phyloP scores from a whole-genome alignment of 2,888 invertebrate species.

The Pyrrhosoma nymphula region DNA sequence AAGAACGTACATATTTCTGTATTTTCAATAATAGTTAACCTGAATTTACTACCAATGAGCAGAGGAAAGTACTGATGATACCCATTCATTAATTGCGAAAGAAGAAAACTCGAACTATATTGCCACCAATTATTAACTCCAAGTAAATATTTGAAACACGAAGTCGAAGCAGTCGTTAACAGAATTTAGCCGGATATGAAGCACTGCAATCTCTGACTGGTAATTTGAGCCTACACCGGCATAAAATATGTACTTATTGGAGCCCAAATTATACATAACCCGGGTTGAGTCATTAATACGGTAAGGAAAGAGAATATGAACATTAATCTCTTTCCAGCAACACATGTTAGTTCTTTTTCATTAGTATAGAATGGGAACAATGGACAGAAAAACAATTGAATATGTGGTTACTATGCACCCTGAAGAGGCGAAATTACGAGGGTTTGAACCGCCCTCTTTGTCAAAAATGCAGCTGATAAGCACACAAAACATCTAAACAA shows the following conservation, averaged over 20 bases:
- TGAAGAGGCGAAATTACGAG: not conserved
- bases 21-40: no score
- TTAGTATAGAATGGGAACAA: not conserved
- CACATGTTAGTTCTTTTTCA: not conserved
- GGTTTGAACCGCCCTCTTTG: not conserved
- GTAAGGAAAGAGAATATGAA: not conserved
- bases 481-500: not conserved
- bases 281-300: not conserved
- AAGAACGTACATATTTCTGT: no score
- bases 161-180: no score
- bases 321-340: not conserved
- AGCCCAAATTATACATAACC: not conserved
- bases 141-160: no score
- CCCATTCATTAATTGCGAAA: no score
- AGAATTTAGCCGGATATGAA: no score
- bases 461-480: not conserved
- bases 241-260: no score
- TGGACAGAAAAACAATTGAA: constrained; percentile 19
- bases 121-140: no score
- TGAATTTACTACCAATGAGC: no score
- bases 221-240: not conserved
- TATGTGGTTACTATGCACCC: not conserved
- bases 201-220: not conserved
- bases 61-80: no score
- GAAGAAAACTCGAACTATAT: no score